Percentiles rank a stretch among this genome's conserved stretches.
Conservation (phyloP, 2,797 vertebrate genomes). For the Simalia tracyae region DNA sequence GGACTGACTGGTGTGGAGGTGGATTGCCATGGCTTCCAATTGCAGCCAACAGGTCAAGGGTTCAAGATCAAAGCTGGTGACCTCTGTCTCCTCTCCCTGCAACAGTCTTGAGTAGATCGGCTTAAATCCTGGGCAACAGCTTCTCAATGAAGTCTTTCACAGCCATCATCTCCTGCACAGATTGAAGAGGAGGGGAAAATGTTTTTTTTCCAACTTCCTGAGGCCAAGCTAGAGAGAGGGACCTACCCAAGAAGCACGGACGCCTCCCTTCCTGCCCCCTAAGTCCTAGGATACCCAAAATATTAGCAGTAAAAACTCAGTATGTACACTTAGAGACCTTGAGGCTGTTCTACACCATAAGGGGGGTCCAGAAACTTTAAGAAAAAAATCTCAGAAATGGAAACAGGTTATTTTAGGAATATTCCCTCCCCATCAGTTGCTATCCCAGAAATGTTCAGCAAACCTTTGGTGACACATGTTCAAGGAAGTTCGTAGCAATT, state of each 20-base stretch:
- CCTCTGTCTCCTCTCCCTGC: slow-evolving; percentile 74
- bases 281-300: background rate
- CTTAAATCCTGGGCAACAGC: slow-evolving; percentile 92
- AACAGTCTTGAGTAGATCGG: slow-evolving; percentile 63
- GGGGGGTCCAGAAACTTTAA: background rate
- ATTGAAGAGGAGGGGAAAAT: background rate
- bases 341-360: background rate
- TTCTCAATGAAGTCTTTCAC: slow-evolving; percentile 98
- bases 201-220: background rate
- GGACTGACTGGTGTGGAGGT: slow-evolving; percentile 16
- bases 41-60: slow-evolving; percentile 67
- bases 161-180: slow-evolving; percentile 87
- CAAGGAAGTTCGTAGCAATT: background rate
- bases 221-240: background rate
- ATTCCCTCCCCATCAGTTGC: background rate
- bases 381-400: background rate
- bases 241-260: background rate
- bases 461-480: background rate
- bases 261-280: too few species aligned
- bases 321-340: background rate
- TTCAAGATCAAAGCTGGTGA: slow-evolving; percentile 76
- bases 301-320: background rate
- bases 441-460: background rate
- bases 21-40: slow-evolving; percentile 66
- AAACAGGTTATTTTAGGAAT: background rate